Evolutionary conservation across 1,140 invertebrate genomes (phyloP), one percentile per base, ranked within the genome.

Genomic region (Heterodera carotae): DNA sequence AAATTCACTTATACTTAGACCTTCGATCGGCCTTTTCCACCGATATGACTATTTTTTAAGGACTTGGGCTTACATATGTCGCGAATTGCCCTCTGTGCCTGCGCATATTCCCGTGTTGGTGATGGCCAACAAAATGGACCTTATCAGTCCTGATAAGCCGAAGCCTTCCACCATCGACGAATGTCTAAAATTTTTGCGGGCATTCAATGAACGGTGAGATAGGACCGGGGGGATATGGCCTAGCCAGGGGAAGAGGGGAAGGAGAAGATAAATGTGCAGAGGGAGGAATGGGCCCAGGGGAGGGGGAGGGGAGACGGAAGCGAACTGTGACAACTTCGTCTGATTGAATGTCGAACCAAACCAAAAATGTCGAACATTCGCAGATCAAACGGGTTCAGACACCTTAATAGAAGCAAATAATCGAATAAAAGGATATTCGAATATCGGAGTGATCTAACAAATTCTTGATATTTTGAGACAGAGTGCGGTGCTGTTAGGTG

Each of bases 21-120:
- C 12, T 43, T 43, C 0, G 12, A 8, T 31, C 7, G 6, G 0
- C 8, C n/a, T 1, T 34, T 53, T 12, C 73, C 67, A 71, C 79
- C 39, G 66, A 53, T 67, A 31, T 33, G 80, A 39, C 76, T 84
- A 83, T 77, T 80, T 84, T 86, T 88, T 90, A 48, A 93, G 93
- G 93, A 98, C 96, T 27, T 97, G 94, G 91, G 93, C 95, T 83
- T 98, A 98, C 90, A 92, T 97, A 22, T 92, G 94, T 85, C 90
- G 93, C 80, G 95, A 97, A 89, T 87, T 97, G 64, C 90, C 91
- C 7, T 92, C 92, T 88, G 91, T 97, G 76, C 95, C 95, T 10
- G 87, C 87, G 27, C 92, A 95, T 81, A 92, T 97, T 88, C 96
- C 96, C 10, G 92, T 97, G 2, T 91, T 97, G 66, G 91, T 97